Evolutionary conservation across 2,113 vertebrate genomes (phyloP).

Genomic region (Orientallactaga bullata): DNA sequence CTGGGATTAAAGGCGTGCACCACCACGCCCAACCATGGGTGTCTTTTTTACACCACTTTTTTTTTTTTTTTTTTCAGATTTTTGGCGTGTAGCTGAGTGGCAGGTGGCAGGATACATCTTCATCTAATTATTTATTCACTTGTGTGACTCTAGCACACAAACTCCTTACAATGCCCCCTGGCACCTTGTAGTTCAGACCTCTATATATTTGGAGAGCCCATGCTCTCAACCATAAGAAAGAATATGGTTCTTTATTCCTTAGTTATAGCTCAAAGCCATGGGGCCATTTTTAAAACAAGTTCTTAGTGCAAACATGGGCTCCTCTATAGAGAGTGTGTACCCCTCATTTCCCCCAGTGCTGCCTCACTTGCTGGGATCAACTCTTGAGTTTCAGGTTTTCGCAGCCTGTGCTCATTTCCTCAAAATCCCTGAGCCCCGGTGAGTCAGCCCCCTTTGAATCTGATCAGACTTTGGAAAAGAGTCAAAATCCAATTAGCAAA

Average conservation of each 20-base stretch:
- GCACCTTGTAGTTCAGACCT: neutral
- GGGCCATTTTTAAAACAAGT: neutral
- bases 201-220: accelerated
- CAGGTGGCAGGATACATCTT: neutral
- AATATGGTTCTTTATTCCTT: neutral
- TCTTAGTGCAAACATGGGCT: neutral
- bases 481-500: slow-evolving; percentile 49
- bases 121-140: neutral
- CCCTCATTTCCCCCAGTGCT: too few species aligned
- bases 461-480: slow-evolving; percentile 38
- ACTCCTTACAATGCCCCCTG: neutral
- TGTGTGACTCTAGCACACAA: neutral
- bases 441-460: slow-evolving; percentile 1
- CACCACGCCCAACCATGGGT: too few species aligned
- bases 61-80: too few species aligned
- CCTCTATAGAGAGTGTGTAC: neutral
- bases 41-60: neutral
- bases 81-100: neutral
- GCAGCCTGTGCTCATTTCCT: neutral
- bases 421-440: neutral
- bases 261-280: neutral
- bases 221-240: neutral
- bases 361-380: too few species aligned
- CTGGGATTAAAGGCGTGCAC: too few species aligned
- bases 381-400: neutral